Evolutionary conservation across 2,797 vertebrate species (phyloP), one percentile per base, ranked within the genome.

Genomic region (Lutjanus campechanus): DNA sequence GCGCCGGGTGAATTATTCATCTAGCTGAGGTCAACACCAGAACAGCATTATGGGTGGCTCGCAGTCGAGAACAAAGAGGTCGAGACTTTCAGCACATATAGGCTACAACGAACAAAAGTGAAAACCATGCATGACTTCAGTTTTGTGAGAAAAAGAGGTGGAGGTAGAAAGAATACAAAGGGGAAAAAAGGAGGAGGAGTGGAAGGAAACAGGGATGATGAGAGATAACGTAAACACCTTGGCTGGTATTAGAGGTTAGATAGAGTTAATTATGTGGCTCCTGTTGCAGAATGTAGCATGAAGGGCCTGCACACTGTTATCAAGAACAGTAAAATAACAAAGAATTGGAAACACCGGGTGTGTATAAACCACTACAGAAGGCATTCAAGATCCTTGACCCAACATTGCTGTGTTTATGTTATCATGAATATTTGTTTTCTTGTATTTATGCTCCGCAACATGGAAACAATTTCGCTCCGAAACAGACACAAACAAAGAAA

Each of bases 1-100:
- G 79, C 22, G 41, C 54, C 62, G 49, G 85, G 88, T 94, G 88
- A 91, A 94, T 94, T 88, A 94, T 93, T 93, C 88, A 94, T 89
- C 69, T 47, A 0, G 8, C 51, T 56, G 66, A 83, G 85, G 86
- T 85, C 72, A 78, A 86, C 69, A 77, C 29, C 5, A 69, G 81
- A 90, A 77, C 66, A 54, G 82, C 87, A 70, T 86, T 85, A 86
- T 77, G 76, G 84, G 76, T 85, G 86, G 87, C 46, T 76, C 4
- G 16, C 58, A 49, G 72, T 8, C 7, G 43, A 62, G 91, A 88
- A 91, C 77, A 92, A 86, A 90, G 75, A 81, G 61, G 67, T 55
- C 64, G 55, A 60, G 82, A 85, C 79, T 90, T 91, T 90, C 69
- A 81, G 69, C 64, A 73, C 69, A 61, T 9, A n/a, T 50, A n/a